These are phyloP conservation scores for Pollimyrus isidori DNA, from an alignment of 2,113 vertebrate genomes.

Conservation along the genomic window DNA sequence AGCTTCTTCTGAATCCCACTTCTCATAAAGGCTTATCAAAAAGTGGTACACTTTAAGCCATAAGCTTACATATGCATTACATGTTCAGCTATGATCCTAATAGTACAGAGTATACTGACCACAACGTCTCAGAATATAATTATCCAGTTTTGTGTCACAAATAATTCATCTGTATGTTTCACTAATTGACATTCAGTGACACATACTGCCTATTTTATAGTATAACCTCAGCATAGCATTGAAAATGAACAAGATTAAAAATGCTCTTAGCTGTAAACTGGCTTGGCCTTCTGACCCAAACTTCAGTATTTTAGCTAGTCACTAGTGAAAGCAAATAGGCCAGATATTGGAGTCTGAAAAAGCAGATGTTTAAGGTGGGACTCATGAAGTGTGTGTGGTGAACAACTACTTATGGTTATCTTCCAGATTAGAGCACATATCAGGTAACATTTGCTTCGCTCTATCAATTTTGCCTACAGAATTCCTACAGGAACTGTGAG, in stretches of 20 bases:
- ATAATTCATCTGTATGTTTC: background rate
- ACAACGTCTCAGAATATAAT: background rate
- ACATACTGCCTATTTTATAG: background rate
- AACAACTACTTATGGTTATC: background rate
- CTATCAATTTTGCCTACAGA: background rate
- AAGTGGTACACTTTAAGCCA: background rate
- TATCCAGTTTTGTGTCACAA: background rate
- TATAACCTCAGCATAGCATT: background rate
- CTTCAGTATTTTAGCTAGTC: background rate
- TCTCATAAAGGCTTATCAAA: background rate
- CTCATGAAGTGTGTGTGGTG: too few species aligned
- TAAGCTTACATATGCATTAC: background rate
- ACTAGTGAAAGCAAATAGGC: background rate
- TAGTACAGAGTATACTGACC: background rate
- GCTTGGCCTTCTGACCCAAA: background rate
- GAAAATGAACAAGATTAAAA: conserved; percentile 8
- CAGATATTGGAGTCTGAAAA: background rate
- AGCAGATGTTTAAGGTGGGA: background rate
- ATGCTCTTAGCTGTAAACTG: background rate
- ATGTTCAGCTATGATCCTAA: background rate
- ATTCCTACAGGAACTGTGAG: background rate
- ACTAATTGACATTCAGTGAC: background rate
- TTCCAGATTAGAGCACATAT: background rate
- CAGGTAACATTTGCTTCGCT: background rate
- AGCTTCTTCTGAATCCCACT: background rate